Evolutionary conservation across 2,888 invertebrate species (phyloP), one percentile per base, ranked within the genome.

Genomic region (Gisinianus flammeolus): DNA sequence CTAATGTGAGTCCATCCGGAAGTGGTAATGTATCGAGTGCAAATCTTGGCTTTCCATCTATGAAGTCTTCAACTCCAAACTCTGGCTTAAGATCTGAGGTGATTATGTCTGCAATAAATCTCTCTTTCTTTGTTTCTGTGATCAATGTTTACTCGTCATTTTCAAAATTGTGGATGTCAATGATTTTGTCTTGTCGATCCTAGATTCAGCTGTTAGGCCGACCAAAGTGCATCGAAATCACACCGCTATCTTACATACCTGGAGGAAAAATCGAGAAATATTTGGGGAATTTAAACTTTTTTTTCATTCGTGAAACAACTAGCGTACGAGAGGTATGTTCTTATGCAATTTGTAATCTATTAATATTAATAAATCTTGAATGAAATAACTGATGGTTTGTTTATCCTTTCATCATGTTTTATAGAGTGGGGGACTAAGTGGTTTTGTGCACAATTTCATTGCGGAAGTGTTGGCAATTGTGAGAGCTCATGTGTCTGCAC

Each of bases 231-330:
- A 88, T 94, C 80, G 91, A 94, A 86, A 91, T 97, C 83, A 94
- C 95, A 0, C 94, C 96, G 0, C 88, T 95, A 58, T 91, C 93
- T 72, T 92, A 91, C 85, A 89, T 95, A 80, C 93, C 94, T 22
- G 94, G 94, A 73, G 93, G 91, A 62, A 91, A 90, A 85, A 92
- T 93, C 79, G 92, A 93, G 83, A 91, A 93, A 82, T 94, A 96
- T 86, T 89, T 97, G 85, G 97, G 98, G 81, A 94, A 96, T 86
- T 88, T 96, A 81, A 94, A 97, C 86, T 94, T 97, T 87, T 94
- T 97, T 88, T 96, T 98, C 86, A 97, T 98, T 81, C 89, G 98
- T 30, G 98, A 98, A 88, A 96, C 94, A 80, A 96, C 95, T 0
- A 94, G 95, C 16, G 93, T 97, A 79, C 88, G 96, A 81, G 97